These are phyloP conservation scores for Anthoscopus minutus DNA, from an alignment of 2,113 vertebrate genomes.

Conservation along the genomic window DNA sequence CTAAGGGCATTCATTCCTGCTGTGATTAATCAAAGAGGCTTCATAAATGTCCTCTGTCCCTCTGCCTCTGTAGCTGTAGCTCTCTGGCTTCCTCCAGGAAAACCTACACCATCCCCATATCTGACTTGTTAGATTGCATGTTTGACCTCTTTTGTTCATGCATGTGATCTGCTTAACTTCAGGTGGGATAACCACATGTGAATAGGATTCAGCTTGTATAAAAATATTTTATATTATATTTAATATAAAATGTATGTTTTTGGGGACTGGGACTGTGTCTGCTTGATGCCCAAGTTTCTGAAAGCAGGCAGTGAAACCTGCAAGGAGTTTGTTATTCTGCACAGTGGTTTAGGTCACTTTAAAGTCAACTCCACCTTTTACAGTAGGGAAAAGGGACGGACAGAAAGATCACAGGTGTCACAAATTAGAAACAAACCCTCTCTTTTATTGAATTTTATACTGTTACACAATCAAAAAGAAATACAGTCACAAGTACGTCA, in stretches of 20 bases:
- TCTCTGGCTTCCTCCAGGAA: background rate
- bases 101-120: background rate
- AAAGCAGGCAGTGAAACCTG: background rate
- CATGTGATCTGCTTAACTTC: background rate
- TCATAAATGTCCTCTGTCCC: background rate
- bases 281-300: background rate
- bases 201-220: background rate
- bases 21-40: background rate
- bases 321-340: background rate
- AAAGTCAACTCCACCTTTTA: background rate
- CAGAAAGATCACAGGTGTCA: background rate
- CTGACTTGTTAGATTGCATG: accelerated
- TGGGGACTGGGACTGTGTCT: background rate
- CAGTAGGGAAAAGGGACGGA: background rate
- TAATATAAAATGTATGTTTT: background rate
- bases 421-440: slow-evolving; percentile 51
- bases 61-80: background rate
- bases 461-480: slow-evolving; percentile 66
- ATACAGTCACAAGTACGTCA: slow-evolving; percentile 61
- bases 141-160: background rate
- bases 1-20: background rate
- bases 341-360: background rate
- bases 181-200: background rate
- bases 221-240: background rate
- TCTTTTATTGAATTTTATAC: slow-evolving; percentile 63